Conservation (phyloP, 2,888 invertebrate species). For the Mythimna lalbum region DNA sequence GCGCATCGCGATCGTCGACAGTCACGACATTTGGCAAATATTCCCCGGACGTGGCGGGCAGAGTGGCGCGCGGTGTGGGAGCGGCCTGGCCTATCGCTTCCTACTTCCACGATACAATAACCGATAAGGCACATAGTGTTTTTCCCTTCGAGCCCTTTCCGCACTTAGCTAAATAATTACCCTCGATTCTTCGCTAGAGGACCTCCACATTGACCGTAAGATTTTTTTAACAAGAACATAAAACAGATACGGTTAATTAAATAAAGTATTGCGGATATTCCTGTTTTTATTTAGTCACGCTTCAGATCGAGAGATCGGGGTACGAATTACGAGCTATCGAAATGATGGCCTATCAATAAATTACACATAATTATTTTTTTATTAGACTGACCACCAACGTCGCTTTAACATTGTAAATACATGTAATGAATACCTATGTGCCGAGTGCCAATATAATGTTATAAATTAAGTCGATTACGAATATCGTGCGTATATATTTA, state of each 20-base stretch:
- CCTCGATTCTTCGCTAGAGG: constrained; percentile 26
- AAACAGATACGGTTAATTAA: constrained; percentile 43
- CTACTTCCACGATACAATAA: constrained; percentile 85
- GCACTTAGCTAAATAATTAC: constrained; percentile 53
- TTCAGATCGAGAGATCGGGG: constrained; percentile 71
- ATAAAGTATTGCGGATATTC: constrained; percentile 54
- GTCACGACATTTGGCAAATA: constrained; percentile 90
- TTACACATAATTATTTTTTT: constrained; percentile 74
- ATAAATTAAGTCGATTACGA: constrained; percentile 27
- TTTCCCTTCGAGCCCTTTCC: constrained; percentile 55
- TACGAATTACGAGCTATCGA: constrained; percentile 80
- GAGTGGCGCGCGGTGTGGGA: constrained; percentile 84
- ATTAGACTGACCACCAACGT: constrained; percentile 76
- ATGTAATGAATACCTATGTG: constrained; percentile 38
- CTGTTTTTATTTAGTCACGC: constrained; percentile 71
- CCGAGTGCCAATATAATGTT: constrained; percentile 20
- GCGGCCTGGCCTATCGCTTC: constrained; percentile 88
- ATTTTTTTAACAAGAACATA: constrained; percentile 25
- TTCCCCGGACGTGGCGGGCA: constrained; percentile 83
- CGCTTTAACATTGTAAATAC: constrained; percentile 42
- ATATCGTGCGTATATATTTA: constrained; percentile 1
- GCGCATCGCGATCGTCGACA: constrained; percentile 88
- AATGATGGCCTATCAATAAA: constrained; percentile 77
- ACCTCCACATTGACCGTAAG: background rate
- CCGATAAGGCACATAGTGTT: constrained; percentile 75